Base-by-base conservation (phyloP, 1,140 invertebrate genomes). In the Acromyrmex echinatior region DNA sequence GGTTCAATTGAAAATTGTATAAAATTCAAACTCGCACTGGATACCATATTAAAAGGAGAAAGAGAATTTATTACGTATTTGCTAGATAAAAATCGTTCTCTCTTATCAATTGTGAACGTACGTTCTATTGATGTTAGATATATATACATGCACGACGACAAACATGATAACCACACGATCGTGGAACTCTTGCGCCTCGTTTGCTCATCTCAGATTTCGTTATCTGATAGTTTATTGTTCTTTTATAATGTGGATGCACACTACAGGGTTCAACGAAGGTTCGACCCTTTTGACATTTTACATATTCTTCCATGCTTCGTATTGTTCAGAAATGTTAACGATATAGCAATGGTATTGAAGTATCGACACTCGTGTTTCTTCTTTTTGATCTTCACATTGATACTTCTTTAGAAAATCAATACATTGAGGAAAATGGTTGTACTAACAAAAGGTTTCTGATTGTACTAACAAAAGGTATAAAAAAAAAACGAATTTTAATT, bases 221-320 rank as follows among this genome's bases (percentile, higher is more conserved):
- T 78, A 89, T 87, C 86, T 79, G 87, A 89, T 89, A 89, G 87
- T 89, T 90, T 87, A 90, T 90, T 90, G 86, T 88, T 70, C 80
- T 79, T 86, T 90, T 82, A 74, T 87, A 60, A 60, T 49, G 39
- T 60, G 60, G 31, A 49, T 86, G 82, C 73, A 66, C 49, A 21
- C n/a, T 12, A 21, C 65, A 9, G 58, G 74, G 21, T 79, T 76
- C 66, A 70, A 86, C 31, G 31, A 28, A 79, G 49, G 74, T 68
- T 56, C 70, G 39, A 45, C 39, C 14, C 66, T 39, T 62, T 71
- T 56, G 49, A 45, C 18, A 49, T 86, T 63, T 53, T 45, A 28
- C 6, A 21, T 45, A 31, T n/a, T 14, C 49, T 65, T 31, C 45
- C 31, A 31, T 18, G 60, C 10, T 53, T 45, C 60, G 39, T 62